These are phyloP conservation scores for Pseudocheirus occidentalis DNA, from an alignment of 2,797 vertebrate genomes.

Conservation along the genomic window DNA sequence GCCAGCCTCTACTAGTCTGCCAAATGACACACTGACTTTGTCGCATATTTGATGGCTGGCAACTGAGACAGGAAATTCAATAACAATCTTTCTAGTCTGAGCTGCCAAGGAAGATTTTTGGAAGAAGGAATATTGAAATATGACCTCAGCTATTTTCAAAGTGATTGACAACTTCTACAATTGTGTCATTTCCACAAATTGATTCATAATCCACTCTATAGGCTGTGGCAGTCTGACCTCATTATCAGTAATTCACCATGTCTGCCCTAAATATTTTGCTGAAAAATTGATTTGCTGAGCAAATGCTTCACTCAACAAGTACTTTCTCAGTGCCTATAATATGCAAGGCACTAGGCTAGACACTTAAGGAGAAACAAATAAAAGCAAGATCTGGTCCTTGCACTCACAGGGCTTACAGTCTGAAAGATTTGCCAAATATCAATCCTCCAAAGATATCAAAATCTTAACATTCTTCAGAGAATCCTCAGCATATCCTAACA, in stretches of 20 bases:
- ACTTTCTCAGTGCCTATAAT: not conserved
- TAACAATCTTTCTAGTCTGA: constrained; percentile 47
- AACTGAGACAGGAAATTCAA: constrained; percentile 38
- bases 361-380: not conserved
- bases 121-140: constrained; percentile 38
- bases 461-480: constrained; percentile 8
- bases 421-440: constrained; percentile 15
- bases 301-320: not conserved
- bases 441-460: constrained; percentile 44
- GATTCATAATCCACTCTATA: constrained; percentile 25
- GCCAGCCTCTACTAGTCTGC: not conserved
- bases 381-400: not conserved
- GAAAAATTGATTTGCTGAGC: not conserved
- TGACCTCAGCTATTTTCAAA: constrained; percentile 47
- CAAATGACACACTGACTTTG: constrained; percentile 40
- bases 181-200: constrained; percentile 28
- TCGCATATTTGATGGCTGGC: constrained; percentile 45
- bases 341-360: not conserved
- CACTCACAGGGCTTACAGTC: not conserved
- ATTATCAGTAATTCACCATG: constrained; percentile 46
- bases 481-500: constrained; percentile 55
- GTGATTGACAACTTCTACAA: constrained; percentile 56
- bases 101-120: constrained; percentile 30
- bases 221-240: constrained; percentile 41
- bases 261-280: constrained; percentile 39